Evolutionary conservation across 2,888 invertebrate genomes (phyloP), one percentile per base, ranked within the genome.

Genomic region (Neria commutata): DNA sequence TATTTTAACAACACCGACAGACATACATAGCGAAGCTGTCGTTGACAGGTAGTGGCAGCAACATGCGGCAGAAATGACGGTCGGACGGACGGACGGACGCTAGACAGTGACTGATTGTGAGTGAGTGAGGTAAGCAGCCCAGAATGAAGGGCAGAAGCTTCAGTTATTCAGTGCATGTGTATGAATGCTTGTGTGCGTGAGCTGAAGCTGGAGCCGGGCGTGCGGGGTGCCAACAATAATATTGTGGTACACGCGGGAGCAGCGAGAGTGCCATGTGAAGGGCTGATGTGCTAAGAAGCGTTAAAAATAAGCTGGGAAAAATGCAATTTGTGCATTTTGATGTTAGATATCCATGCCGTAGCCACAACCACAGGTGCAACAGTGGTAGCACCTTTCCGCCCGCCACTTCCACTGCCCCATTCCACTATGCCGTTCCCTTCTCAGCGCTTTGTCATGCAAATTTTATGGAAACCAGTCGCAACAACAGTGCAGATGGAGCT

Each of bases 1-100:
- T 71, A 68, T 68, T 66, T 61, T 54, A 63, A 56, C 62, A 65
- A 47, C 58, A 19, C 46, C 55, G 64, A 55, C 59, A 48, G 33
- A 37, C 42, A n/a, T n/a, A n/a, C n/a, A 52, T 33, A 46, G 21
- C 52, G 42, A 37, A 25, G 50, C 16, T 46, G 42, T 42, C 11
- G 42, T 45, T 54, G 47, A 25, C 52, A 58, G 60, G 48, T 56
- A 29, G 11, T n/a, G n/a, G n/a, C n/a, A n/a, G n/a, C n/a, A n/a
- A n/a, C n/a, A n/a, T n/a, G n/a, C n/a, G n/a, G n/a, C n/a, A n/a
- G n/a, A n/a, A n/a, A n/a, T n/a, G n/a, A n/a, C n/a, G n/a, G n/a
- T n/a, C n/a, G n/a, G n/a, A n/a, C n/a, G n/a, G n/a, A n/a, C n/a
- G n/a, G n/a, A n/a, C n/a, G n/a, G n/a, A n/a, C n/a, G n/a, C n/a